Base-by-base conservation (phyloP, 2,113 vertebrate genomes). In the Hystrix cristata region DNA sequence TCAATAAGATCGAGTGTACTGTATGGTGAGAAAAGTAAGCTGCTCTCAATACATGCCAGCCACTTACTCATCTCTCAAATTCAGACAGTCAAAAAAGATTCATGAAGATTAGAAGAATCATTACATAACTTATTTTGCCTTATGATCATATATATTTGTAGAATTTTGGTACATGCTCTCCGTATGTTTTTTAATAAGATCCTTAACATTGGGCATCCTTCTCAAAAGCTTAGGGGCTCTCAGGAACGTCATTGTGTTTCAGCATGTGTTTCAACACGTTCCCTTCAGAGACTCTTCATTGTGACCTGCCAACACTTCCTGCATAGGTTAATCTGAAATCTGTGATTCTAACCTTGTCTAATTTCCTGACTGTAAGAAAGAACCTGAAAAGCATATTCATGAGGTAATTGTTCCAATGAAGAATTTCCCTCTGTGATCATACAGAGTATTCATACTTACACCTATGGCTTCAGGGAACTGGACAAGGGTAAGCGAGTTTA, bases 1-100 rank as follows among this genome's bases (percentile, higher is more conserved):
- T 98, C 98, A 99, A 99, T 99, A 99, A 99, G 99, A 97, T 98
- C 98, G 97, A 98, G 98, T 98, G 97, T 98, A 98, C 97, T 87
- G 97, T 98, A 98, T 98, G 98, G 98, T 98, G 98, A 48, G 27
- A 74, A 48, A 46, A 48, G 3, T 7, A 31, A 78, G 2, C 7
- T 9, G 7, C 18, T 78, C 8, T 53, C 48, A 31, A 9, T 53
- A 53, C 21, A 29, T 78, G 43, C 16, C 53, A 78, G 46, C 13
- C 27, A 53, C 46, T 53, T 25, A n/a, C 18, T 69, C 43, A 78
- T 3, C 48, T 78, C 11, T 78, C 74, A 78, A 18, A 31, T 78
- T 78, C 46, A 78, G 19, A 76, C 27, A 31, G 13, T 6, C 14
- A 15, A 69, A 34, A 69, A 14, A 38, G 8, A 19, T 38, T 69